A percentile compares a stretch with the other conserved stretches of the same genome.
Evolutionary conservation across 2,888 invertebrate genomes (phyloP).

Genomic region (Drosophila rubida): DNA sequence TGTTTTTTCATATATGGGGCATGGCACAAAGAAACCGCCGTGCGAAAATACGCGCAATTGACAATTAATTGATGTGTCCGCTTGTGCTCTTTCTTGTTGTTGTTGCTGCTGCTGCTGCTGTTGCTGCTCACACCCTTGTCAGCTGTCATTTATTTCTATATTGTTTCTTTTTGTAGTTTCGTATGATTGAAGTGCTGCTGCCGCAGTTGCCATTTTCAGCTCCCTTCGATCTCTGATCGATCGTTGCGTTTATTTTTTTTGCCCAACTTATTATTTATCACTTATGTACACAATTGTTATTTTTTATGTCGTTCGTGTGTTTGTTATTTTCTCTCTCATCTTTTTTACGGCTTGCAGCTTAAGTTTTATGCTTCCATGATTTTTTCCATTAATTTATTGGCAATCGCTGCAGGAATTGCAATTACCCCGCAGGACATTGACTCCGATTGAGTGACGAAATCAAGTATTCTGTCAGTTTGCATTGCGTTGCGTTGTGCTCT

Average conservation of each 20-base stretch:
- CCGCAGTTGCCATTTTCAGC: conserved; percentile 42
- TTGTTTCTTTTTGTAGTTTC: conserved; percentile 44
- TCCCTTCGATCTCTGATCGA: conserved; percentile 51
- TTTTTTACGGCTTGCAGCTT: conserved; percentile 51
- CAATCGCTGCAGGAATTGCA: conserved; percentile 41
- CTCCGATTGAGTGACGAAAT: conserved; percentile 25
- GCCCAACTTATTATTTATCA: conserved; percentile 70
- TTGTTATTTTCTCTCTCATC: conserved; percentile 17
- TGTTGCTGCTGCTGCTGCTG: conserved; percentile 38
- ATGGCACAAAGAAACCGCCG: conserved; percentile 74
- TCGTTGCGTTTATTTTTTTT: conserved; percentile 45
- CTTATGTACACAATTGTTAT: conserved; percentile 69
- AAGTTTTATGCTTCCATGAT: conserved; percentile 70
- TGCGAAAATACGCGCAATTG: conserved; percentile 81
- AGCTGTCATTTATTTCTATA: conserved; percentile 68
- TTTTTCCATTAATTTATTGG: conserved; percentile 74
- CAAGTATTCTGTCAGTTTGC: conserved; percentile 30
- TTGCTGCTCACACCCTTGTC: conserved; percentile 77
- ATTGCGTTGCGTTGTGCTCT: conserved; percentile 12
- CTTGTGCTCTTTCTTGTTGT: conserved; percentile 49
- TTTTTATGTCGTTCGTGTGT: conserved; percentile 28
- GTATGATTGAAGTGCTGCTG: conserved; percentile 66
- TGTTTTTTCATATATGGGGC: conserved; percentile 30
- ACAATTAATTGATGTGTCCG: conserved; percentile 82
- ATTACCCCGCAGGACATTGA: conserved; percentile 52